These are phyloP conservation scores for Hypsibius dujardini DNA, from an alignment of 1,140 invertebrate species.

Conservation along the genomic window DNA sequence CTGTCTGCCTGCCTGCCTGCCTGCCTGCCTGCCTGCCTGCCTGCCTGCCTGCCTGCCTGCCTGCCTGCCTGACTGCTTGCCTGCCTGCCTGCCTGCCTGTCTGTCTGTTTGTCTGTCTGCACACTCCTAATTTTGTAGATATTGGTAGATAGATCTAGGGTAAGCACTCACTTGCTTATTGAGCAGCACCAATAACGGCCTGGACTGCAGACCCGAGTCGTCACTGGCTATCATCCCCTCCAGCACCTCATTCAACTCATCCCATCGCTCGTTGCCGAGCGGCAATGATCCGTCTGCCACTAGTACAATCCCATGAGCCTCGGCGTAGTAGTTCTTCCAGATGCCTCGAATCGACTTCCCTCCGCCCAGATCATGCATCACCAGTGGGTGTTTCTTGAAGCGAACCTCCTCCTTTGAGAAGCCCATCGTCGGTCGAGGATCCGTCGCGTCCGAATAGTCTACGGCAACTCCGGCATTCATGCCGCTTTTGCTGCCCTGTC, in stretches of 20 bases:
- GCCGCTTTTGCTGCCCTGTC: constrained; percentile 44
- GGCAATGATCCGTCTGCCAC: constrained; percentile 49
- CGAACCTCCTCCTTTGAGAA: constrained; percentile 56
- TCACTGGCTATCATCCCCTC: background rate
- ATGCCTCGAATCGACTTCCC: constrained; percentile 62
- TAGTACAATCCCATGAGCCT: constrained; percentile 67
- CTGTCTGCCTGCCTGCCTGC: too few relatives aligned
- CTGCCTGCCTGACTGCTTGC: too few relatives aligned
- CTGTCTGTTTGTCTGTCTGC: too few relatives aligned
- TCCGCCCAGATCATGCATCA: constrained; percentile 72
- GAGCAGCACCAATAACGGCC: background rate
- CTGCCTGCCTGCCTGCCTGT: too few relatives aligned
- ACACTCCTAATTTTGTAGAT: too few relatives aligned
- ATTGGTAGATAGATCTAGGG: too few relatives aligned
- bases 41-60: too few relatives aligned
- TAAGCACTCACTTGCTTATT: constrained; percentile 8
- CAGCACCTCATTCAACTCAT: constrained; percentile 4
- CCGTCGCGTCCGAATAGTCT: constrained; percentile 33
- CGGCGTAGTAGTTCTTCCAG: constrained; percentile 68
- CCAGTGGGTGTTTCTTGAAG: constrained; percentile 49
- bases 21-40: too few relatives aligned
- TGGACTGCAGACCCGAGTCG: background rate
- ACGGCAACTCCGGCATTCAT: background rate
- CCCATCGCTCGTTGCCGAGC: background rate
- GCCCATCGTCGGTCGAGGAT: constrained; percentile 62